Conservation (phyloP, 2,888 invertebrate genomes). For the Ochropacha duplaris region DNA sequence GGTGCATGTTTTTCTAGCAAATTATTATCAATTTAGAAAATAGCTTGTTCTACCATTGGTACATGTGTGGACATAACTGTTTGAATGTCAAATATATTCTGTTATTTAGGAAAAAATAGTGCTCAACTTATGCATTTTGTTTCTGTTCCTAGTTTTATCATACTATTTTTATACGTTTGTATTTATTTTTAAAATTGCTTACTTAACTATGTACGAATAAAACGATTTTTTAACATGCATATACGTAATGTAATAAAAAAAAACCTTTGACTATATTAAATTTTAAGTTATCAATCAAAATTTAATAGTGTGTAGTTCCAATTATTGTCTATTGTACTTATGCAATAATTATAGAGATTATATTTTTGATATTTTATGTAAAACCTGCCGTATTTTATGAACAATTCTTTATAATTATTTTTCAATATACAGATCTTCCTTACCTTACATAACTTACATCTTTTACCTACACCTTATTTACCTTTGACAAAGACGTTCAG, state of each 20-base stretch:
- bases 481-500: no score
- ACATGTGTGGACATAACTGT: not conserved
- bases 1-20: not conserved
- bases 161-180: constrained; percentile 10
- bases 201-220: not conserved
- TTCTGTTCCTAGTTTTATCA: constrained; percentile 15
- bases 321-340: constrained; percentile 25
- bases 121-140: constrained; percentile 53
- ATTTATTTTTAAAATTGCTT: not conserved
- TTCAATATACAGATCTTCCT: constrained; percentile 28
- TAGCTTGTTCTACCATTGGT: not conserved
- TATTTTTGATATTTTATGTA: constrained; percentile 61
- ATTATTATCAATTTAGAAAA: not conserved
- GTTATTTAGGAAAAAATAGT: constrained; percentile 17
- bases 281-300: constrained; percentile 12
- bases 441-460: constrained; percentile 15
- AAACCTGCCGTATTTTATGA: constrained; percentile 51
- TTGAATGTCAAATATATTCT: not conserved
- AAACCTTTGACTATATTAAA: not conserved
- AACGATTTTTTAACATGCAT: constrained; percentile 12
- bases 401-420: constrained; percentile 39
- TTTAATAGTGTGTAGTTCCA: constrained; percentile 10
- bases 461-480: no score
- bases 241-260: constrained; percentile 7
- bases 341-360: constrained; percentile 42